Evolutionary conservation across 2,113 vertebrate genomes (phyloP).

Genomic region (cat (Felis catus)): F.catus_Fca126_mat1.0 CM031412.1:118509001-118509500

Average conservation of each 20-base stretch:
- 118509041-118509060: background rate
- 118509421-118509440: background rate
- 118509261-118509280: background rate
- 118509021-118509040: background rate
- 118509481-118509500: background rate
- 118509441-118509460: background rate
- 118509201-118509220: background rate
- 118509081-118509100: background rate
- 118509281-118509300: background rate
- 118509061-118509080: background rate
- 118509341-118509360: background rate
- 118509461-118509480: background rate
- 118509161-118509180: background rate
- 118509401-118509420: background rate
- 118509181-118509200: background rate
- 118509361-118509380: background rate
- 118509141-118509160: background rate
- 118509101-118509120: background rate
- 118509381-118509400: background rate
- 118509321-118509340: background rate
- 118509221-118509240: background rate
- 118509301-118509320: background rate
- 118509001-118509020: background rate
- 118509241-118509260: background rate
- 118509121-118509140: background rate